Evolutionary conservation across 2,797 vertebrate species (phyloP), one percentile per base, ranked within the genome.

Genomic region (Simalia tracyae): DNA sequence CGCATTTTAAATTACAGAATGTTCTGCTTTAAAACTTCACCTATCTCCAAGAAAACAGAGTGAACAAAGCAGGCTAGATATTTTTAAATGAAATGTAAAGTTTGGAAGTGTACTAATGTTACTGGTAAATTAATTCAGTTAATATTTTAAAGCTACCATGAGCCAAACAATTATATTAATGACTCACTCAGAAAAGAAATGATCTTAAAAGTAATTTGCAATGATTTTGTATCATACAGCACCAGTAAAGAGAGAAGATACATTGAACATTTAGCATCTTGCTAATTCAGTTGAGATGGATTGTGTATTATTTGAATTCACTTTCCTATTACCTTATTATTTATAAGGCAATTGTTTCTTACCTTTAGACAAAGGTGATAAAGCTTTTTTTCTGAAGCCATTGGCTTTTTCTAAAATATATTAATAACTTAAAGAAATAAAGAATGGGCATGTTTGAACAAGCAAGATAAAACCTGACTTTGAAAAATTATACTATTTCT

Each of bases 141-240:
- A 46, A 86, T 19, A 86, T 87, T 28, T 87, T 26, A 22, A 56
- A 60, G 87, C 89, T 59, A 87, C 19, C 24, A 26, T 86, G 76
- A 63, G 9, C 63, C 87, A 76, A 54, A 66, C 81, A 91, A 66
- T 86, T 95, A 86, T n/a, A 94, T 92, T 92, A 93, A 92, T 94
- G 90, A 96, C 63, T 96, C 95, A 97, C 56, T 84, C 63, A 94
- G 85, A 91, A 89, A 93, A 91, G 93, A 97, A 96, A 96, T 64
- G 1, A 76, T 94, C 96, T 95, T 93, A 93, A 87, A 95, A 94
- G 24, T 90, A 96, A 96, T 96, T 95, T 95, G 66, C n/a, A 90
- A 22, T 36, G 94, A 94, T 96, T 95, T 91, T 92, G 54, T 76
- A 92, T 94, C 89, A 84, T 68, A 81, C 90, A 90, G 66, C 68